Evolutionary conservation across 2,113 vertebrate genomes (phyloP).

Genomic region (Corythornis vintsioides): DNA sequence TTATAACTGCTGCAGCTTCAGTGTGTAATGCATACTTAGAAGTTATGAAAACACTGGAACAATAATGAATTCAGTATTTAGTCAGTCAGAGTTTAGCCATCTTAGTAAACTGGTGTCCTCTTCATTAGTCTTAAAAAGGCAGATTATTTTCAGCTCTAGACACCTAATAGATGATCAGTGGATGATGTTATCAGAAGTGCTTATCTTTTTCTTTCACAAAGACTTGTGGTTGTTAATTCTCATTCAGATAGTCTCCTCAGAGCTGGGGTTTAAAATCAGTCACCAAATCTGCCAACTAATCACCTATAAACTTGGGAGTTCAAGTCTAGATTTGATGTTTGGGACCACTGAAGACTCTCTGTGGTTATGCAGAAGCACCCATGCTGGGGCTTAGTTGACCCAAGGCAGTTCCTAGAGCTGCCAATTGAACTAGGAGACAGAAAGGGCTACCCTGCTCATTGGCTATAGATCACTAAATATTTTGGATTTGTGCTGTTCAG

Average conservation of each 20-base stretch:
- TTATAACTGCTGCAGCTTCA: not conserved
- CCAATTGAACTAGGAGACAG: not conserved
- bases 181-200: not conserved
- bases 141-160: not conserved
- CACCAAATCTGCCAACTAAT: not conserved
- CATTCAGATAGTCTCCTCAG: not conserved
- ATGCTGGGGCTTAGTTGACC: not conserved
- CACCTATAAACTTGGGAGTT: not conserved
- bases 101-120: not conserved
- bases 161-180: not conserved
- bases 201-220: not conserved
- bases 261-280: not conserved
- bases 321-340: not conserved
- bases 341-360: not conserved
- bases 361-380: not conserved
- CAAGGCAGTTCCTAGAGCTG: not conserved
- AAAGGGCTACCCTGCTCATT: slow-evolving; percentile 10
- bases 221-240: not conserved
- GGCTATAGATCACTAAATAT: not conserved
- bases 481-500: slow-evolving; percentile 9
- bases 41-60: not conserved
- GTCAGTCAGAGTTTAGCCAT: not conserved
- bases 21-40: not conserved
- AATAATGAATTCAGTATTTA: not conserved
- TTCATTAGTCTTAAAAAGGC: not conserved